Evolutionary conservation across 2,888 invertebrate genomes (phyloP).

Genomic region (Adelognathus sp.): DNA sequence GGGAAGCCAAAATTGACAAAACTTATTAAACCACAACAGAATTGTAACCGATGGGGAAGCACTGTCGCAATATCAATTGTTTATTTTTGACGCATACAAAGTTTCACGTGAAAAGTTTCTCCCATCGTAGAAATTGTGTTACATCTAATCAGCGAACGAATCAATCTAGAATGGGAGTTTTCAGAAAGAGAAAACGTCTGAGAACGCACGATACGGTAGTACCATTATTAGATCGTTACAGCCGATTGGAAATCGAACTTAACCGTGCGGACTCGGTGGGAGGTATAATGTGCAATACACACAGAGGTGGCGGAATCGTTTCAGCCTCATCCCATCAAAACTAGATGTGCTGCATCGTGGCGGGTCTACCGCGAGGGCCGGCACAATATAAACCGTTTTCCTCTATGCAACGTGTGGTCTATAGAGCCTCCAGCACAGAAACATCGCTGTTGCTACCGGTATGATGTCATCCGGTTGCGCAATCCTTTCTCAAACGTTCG

Average conservation of each 20-base stretch:
- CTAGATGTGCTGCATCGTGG: slow-evolving; percentile 8
- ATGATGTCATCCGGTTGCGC: slow-evolving; percentile 48
- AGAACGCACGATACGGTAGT: too few relatives aligned
- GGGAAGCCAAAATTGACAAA: too few relatives aligned
- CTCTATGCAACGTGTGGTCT: background rate
- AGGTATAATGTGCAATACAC: background rate
- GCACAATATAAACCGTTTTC: slow-evolving; percentile 9
- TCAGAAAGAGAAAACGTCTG: too few relatives aligned
- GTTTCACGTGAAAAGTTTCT: too few relatives aligned
- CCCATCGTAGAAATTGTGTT: too few relatives aligned
- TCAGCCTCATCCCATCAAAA: slow-evolving; percentile 10
- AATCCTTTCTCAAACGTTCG: slow-evolving; percentile 50
- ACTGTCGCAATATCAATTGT: too few relatives aligned
- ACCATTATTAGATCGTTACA: too few relatives aligned
- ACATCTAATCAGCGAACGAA: too few relatives aligned
- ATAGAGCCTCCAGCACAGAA: background rate
- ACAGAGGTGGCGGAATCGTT: slow-evolving; percentile 20
- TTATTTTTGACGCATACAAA: too few relatives aligned
- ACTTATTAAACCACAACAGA: too few relatives aligned
- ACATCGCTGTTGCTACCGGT: slow-evolving; percentile 36
- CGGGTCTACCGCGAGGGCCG: slow-evolving; percentile 5
- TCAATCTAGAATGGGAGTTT: too few relatives aligned
- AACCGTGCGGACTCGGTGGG: background rate
- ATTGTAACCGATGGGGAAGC: too few relatives aligned
- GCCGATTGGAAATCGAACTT: background rate